Base-by-base conservation (phyloP, 2,113 vertebrate genomes). In the Cebus imitator region DNA sequence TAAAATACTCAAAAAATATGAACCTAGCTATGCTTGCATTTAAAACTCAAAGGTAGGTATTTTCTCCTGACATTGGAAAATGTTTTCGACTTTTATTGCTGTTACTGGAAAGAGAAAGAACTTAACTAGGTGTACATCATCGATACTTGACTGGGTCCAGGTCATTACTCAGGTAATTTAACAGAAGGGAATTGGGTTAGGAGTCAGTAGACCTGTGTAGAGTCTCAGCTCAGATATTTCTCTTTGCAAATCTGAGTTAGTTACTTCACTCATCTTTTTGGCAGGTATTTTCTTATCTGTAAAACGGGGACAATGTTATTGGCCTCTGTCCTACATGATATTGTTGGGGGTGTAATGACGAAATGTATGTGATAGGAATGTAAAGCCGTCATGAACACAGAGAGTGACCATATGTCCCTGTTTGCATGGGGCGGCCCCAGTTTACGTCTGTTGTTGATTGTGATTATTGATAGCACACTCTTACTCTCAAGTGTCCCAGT, bases 31-130 rank as follows among this genome's bases (percentile, higher is more conserved):
- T 72, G 23, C 83, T 96, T 98, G 13, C 55, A 83, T 93, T 88
- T 94, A 92, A 95, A 86, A 68, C 9, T 17, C 61, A 52, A 86
- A 93, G 61, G 55, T 90, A 90, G 40, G 18, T 91, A 79, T 45
- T 95, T 86, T 92, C 81, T 61, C 17, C 8, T 30, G 64, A 11
- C 37, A 43, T 78, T 87, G 81, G 70, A 90, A 94, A 90, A 23
- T 55, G 16, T 85, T 45, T 95, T 84, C n/a, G 64, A 8, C 35
- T 57, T 95, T 52, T 55, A 79, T 82, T n/a, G 43, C 27, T 89
- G 8, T 57, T 87, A 73, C 21, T 90, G 57, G 64, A 90, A 70
- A 90, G 48, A 84, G 66, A 80, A 37, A 30, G 52, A 75, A 27
- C 32, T 76, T 92, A 32, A 18, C 4, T 83, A 72, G 32, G n/a